Percentiles rank a stretch among this genome's conserved stretches.
These are phyloP conservation scores for Mimumesa dahlbomi DNA, from an alignment of 2,888 invertebrate species.

Conservation along the genomic window DNA sequence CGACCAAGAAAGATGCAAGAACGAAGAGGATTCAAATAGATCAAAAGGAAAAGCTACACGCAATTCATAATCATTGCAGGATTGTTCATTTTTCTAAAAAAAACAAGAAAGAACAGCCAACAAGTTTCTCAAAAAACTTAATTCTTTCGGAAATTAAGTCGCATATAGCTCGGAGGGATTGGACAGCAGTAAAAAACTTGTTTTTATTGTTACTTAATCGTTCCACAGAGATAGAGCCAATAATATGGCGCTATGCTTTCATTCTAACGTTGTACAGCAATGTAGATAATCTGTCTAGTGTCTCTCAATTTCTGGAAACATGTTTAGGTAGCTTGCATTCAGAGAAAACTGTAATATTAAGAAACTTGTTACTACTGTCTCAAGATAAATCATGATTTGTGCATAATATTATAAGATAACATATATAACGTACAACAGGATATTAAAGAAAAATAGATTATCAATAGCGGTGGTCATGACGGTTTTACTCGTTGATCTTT, in stretches of 20 bases:
- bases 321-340: slow-evolving; percentile 1
- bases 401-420: too few relatives aligned
- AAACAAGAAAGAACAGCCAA: neutral
- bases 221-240: slow-evolving; percentile 9
- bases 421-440: neutral
- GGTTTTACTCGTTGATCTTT: neutral
- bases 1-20: neutral
- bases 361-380: neutral
- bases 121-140: slow-evolving; percentile 6
- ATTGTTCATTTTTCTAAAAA: neutral
- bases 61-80: neutral
- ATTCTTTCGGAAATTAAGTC: slow-evolving; percentile 11
- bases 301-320: slow-evolving; percentile 3
- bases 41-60: neutral
- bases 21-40: neutral
- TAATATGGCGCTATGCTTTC: slow-evolving; percentile 19
- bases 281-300: neutral
- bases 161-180: slow-evolving; percentile 2
- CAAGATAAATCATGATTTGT: neutral
- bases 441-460: too few relatives aligned
- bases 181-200: neutral
- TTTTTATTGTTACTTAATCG: slow-evolving; percentile 1
- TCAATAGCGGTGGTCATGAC: too few relatives aligned
- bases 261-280: slow-evolving; percentile 6
- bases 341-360: neutral